phyloP scores from a whole-genome alignment of 2,888 invertebrate species.

The Thumatha senex region DNA sequence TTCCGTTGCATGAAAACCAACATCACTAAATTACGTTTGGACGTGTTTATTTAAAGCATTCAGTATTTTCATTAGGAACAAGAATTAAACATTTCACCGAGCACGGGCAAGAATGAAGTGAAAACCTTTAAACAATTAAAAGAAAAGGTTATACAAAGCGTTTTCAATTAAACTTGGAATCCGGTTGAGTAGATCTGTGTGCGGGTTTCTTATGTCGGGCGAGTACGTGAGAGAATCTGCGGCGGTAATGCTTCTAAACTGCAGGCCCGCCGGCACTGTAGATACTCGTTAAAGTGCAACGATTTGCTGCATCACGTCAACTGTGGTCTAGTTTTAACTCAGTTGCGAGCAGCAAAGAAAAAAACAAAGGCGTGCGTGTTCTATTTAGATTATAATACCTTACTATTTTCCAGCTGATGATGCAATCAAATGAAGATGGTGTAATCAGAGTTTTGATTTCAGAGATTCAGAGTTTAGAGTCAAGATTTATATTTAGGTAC shows the following conservation, averaged over 20 bases:
- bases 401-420: too few species aligned
- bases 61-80: constrained; percentile 41
- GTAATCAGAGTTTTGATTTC: too few species aligned
- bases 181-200: constrained; percentile 55
- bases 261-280: constrained; percentile 39
- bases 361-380: constrained; percentile 27
- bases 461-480: too few species aligned
- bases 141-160: constrained; percentile 69
- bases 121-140: constrained; percentile 63
- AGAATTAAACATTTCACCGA: constrained; percentile 48
- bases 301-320: constrained; percentile 58
- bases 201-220: constrained; percentile 55
- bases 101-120: constrained; percentile 41
- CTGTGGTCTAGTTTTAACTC: constrained; percentile 45
- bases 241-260: constrained; percentile 55
- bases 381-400: constrained; percentile 2
- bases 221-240: constrained; percentile 61
- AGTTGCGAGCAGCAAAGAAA: constrained; percentile 33
- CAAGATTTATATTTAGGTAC: too few species aligned
- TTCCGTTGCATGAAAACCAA: constrained; percentile 41
- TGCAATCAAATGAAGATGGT: too few species aligned
- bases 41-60: constrained; percentile 36
- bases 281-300: constrained; percentile 69
- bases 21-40: constrained; percentile 1
- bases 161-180: constrained; percentile 79